Conservation (phyloP, 2,797 vertebrate genomes). For the Benthosema pterotum region DNA sequence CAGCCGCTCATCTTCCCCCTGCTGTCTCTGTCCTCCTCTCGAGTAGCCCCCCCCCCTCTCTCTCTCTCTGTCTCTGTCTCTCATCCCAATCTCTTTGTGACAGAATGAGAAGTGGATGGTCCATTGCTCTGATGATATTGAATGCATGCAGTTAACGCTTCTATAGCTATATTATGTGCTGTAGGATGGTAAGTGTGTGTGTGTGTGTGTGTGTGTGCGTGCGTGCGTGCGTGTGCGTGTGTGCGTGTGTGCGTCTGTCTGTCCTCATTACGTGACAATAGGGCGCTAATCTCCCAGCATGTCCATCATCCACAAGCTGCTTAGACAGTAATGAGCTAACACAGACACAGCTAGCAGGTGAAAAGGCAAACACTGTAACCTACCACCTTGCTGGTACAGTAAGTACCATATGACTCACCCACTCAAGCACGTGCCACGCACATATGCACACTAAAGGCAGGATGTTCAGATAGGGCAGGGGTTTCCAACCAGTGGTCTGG, state of each 20-base stretch:
- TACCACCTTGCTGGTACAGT: background rate
- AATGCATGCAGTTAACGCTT: background rate
- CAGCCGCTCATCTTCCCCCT: too few species aligned
- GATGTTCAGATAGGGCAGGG: too few species aligned
- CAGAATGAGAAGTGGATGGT: slow-evolving; percentile 4
- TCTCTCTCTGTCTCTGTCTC: slow-evolving; percentile 1
- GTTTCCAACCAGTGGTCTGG: too few species aligned
- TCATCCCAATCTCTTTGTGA: background rate
- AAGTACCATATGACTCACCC: slow-evolving; percentile 3
- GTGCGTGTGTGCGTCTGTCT: slow-evolving; percentile 6
- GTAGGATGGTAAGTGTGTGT: background rate
- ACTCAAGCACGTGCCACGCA: background rate
- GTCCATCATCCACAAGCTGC: slow-evolving; percentile 37
- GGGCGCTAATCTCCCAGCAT: slow-evolving; percentile 36
- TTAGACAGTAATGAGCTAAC: slow-evolving; percentile 57
- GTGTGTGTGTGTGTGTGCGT: slow-evolving; percentile 1
- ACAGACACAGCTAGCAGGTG: slow-evolving; percentile 30
- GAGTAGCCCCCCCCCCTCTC: background rate
- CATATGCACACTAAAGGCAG: background rate
- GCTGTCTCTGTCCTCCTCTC: slow-evolving; percentile 5
- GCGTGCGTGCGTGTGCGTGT: slow-evolving; percentile 8
- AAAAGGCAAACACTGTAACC: slow-evolving; percentile 9
- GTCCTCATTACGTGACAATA: slow-evolving; percentile 23
- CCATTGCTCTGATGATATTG: slow-evolving; percentile 30
- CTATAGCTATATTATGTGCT: slow-evolving; percentile 24